Conservation (phyloP, 2,113 vertebrate species). For the Thamnaconus septentrionalis region DNA sequence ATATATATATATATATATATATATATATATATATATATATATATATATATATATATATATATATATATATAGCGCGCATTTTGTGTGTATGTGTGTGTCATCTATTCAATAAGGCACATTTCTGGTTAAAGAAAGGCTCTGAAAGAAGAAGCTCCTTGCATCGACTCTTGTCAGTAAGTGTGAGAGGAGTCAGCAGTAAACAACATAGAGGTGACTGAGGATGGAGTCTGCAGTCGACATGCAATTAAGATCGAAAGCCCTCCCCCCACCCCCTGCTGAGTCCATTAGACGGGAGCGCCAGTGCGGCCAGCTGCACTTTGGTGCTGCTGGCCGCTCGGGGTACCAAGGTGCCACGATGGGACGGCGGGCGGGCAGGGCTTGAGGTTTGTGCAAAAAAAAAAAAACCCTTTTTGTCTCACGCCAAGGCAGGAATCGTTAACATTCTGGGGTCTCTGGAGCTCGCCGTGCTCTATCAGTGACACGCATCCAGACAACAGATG, state of each 20-base stretch:
- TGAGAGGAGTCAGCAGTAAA: slow-evolving; percentile 61
- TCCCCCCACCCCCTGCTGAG: slow-evolving; percentile 58
- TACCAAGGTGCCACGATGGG: slow-evolving; percentile 63
- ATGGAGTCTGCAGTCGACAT: slow-evolving; percentile 68
- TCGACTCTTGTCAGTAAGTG: slow-evolving; percentile 57
- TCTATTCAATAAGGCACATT: slow-evolving; percentile 78
- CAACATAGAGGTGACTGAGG: slow-evolving; percentile 48
- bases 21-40: no score
- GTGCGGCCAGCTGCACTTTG: slow-evolving; percentile 65
- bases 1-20: no score
- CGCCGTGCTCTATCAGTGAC: slow-evolving; percentile 42
- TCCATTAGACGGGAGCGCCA: slow-evolving; percentile 69
- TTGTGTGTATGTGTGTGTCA: slow-evolving; percentile 31
- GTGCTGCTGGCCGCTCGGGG: slow-evolving; percentile 56
- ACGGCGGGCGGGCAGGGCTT: slow-evolving; percentile 49
- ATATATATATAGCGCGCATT: no score
- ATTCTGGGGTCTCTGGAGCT: slow-evolving; percentile 64
- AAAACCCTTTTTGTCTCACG: slow-evolving; percentile 32
- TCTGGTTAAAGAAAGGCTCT: slow-evolving; percentile 80
- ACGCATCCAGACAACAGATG: slow-evolving; percentile 52
- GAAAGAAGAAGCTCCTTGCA: slow-evolving; percentile 76
- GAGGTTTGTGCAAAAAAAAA: slow-evolving; percentile 53
- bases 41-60: no score
- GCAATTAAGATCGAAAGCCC: slow-evolving; percentile 76
- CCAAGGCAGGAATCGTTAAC: slow-evolving; percentile 68